Evolutionary conservation across 1,140 invertebrate genomes (phyloP).

Genomic region (Amyelois transitella): DNA sequence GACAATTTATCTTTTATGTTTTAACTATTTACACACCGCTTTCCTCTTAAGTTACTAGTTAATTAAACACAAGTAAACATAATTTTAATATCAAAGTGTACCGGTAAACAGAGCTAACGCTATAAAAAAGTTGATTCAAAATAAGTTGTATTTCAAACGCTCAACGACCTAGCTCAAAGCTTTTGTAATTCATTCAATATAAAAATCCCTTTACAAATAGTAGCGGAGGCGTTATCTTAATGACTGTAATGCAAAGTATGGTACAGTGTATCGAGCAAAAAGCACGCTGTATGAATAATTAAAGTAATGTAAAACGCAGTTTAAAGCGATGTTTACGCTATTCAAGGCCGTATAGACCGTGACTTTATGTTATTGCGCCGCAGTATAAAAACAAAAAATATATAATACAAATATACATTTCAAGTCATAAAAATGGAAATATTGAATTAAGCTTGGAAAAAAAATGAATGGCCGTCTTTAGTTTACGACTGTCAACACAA

Average conservation of each 20-base stretch:
- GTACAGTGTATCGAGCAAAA: neutral
- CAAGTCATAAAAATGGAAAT: too few species aligned
- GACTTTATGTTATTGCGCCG: neutral
- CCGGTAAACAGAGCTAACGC: too few species aligned
- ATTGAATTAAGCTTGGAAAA: too few species aligned
- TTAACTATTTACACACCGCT: too few species aligned
- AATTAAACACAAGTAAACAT: too few species aligned
- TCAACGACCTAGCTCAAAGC: neutral
- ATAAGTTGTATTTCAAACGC: too few species aligned
- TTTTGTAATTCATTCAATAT: neutral
- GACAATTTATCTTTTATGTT: too few species aligned
- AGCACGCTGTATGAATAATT: constrained; percentile 9
- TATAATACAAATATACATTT: neutral
- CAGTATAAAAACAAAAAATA: neutral
- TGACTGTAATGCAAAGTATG: neutral
- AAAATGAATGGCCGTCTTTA: neutral
- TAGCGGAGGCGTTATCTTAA: constrained; percentile 9
- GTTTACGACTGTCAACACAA: neutral
- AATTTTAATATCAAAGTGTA: too few species aligned
- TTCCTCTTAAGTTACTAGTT: too few species aligned
- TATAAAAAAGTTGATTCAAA: too few species aligned
- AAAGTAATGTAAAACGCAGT: constrained; percentile 6
- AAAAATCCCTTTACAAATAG: neutral
- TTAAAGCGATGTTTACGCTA: neutral
- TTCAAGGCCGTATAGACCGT: neutral